Conservation (phyloP, 2,797 vertebrate genomes). For the Rhynchotus rufescens region DNA sequence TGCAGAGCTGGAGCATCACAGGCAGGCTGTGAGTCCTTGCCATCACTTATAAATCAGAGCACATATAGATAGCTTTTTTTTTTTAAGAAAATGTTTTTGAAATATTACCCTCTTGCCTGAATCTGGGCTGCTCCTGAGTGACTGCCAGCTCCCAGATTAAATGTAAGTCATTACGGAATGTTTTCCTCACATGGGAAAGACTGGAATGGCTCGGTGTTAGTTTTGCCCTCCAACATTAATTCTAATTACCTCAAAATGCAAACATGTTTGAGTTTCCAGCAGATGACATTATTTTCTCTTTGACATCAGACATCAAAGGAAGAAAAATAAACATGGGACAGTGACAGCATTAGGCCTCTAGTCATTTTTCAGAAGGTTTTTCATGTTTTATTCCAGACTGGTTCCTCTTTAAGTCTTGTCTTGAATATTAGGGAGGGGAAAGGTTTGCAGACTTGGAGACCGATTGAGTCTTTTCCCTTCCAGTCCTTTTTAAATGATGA, state of each 20-base stretch:
- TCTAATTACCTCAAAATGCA: conserved; percentile 85
- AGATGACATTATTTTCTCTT: conserved; percentile 83
- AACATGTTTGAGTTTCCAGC: conserved; percentile 79
- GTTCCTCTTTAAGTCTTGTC: conserved; percentile 77
- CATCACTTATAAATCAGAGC: conserved; percentile 12
- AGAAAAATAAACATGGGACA: conserved; percentile 82
- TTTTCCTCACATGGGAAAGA: conserved; percentile 80
- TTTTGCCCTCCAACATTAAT: conserved; percentile 83
- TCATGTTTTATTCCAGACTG: conserved; percentile 77
- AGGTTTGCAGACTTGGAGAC: conserved; percentile 62
- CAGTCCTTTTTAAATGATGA: conserved; percentile 76
- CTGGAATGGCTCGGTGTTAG: conserved; percentile 69
- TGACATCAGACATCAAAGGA: conserved; percentile 83
- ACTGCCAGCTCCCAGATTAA: conserved; percentile 78
- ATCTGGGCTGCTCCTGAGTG: conserved; percentile 70
- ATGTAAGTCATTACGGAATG: conserved; percentile 80
- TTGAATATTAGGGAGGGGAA: conserved; percentile 75
- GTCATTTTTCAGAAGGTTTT: conserved; percentile 82
- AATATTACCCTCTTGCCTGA: conserved; percentile 66
- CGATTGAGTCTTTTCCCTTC: conserved; percentile 78
- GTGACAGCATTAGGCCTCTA: conserved; percentile 79
- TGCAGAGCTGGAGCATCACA: background rate
- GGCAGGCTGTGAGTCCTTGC: background rate
- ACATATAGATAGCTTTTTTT: background rate
- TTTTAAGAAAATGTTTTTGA: conserved; percentile 67